Conservation (phyloP, 2,113 vertebrate species). For the Entosphenus tridentatus region DNA sequence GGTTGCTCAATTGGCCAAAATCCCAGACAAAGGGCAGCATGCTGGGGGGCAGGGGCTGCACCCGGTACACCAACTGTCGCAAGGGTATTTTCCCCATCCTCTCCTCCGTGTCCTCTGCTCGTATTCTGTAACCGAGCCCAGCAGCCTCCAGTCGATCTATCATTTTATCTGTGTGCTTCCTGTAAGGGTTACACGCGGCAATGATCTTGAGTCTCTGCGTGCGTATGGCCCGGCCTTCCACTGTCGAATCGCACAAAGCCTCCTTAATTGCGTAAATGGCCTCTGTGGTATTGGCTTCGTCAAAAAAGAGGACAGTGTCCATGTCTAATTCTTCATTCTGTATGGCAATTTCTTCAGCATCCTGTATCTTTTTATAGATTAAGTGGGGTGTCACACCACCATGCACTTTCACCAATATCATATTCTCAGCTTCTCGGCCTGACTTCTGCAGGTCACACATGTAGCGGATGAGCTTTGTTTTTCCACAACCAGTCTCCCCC, state of each 20-base stretch:
- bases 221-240: conserved; percentile 23
- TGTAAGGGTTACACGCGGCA: conserved; percentile 39
- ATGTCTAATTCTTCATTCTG: conserved; percentile 18
- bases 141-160: conserved; percentile 29
- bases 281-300: conserved; percentile 42
- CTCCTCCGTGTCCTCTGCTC: conserved; percentile 28
- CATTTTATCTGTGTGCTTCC: conserved; percentile 25
- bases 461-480: conserved; percentile 32
- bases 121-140: conserved; percentile 34
- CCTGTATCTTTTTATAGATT: conserved; percentile 28
- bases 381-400: conserved; percentile 32
- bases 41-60: conserved; percentile 34
- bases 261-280: conserved; percentile 39
- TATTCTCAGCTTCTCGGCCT: conserved; percentile 19
- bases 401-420: conserved; percentile 36
- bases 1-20: conserved; percentile 34
- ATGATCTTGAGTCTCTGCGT: conserved; percentile 27
- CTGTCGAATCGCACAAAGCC: conserved; percentile 29
- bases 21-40: conserved; percentile 39
- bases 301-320: conserved; percentile 37
- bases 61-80: conserved; percentile 32
- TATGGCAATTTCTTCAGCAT: conserved; percentile 23
- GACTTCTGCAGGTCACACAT: conserved; percentile 30
- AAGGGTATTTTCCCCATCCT: conserved; percentile 31
- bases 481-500: conserved; percentile 42